Evolutionary conservation across 2,113 vertebrate genomes (phyloP).

Genomic region (Myrmecobius fasciatus): DNA sequence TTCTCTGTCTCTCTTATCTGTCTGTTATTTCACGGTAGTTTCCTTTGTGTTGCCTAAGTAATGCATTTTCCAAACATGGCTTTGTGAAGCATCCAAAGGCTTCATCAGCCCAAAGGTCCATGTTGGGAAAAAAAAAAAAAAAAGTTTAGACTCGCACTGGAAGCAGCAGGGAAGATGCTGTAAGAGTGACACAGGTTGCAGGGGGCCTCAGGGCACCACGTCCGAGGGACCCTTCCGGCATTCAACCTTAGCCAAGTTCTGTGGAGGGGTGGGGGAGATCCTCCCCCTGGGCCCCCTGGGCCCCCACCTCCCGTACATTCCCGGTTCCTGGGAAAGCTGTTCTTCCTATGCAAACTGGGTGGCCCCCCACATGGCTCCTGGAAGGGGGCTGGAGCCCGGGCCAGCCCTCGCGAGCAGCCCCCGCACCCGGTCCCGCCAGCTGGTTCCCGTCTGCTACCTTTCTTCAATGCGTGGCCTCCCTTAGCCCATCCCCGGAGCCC

Average conservation of each 20-base stretch:
- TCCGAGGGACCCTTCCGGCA: background rate
- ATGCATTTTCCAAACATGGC: background rate
- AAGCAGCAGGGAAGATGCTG: background rate
- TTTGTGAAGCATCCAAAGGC: background rate
- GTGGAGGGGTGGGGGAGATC: background rate
- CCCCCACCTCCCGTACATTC: slow-evolving; percentile 48
- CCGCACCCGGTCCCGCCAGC: slow-evolving; percentile 89
- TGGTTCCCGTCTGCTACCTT: slow-evolving; percentile 97
- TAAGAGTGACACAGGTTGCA: background rate
- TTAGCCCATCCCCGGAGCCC: slow-evolving; percentile 84
- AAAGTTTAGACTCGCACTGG: background rate
- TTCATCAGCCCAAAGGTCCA: background rate
- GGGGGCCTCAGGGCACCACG: background rate
- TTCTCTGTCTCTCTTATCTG: background rate
- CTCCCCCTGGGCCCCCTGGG: background rate
- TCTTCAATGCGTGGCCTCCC: slow-evolving; percentile 95
- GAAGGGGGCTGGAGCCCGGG: slow-evolving; percentile 83
- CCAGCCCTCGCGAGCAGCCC: slow-evolving; percentile 86
- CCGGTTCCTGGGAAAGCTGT: slow-evolving; percentile 80
- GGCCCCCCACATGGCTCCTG: slow-evolving; percentile 82
- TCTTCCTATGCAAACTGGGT: slow-evolving; percentile 80
- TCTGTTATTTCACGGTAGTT: background rate
- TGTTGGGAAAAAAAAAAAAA: background rate
- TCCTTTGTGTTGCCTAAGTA: background rate
- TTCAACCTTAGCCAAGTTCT: background rate